These are phyloP conservation scores for Dromococcyx pavoninus DNA, from an alignment of 2,797 vertebrate genomes.

Conservation along the genomic window DNA sequence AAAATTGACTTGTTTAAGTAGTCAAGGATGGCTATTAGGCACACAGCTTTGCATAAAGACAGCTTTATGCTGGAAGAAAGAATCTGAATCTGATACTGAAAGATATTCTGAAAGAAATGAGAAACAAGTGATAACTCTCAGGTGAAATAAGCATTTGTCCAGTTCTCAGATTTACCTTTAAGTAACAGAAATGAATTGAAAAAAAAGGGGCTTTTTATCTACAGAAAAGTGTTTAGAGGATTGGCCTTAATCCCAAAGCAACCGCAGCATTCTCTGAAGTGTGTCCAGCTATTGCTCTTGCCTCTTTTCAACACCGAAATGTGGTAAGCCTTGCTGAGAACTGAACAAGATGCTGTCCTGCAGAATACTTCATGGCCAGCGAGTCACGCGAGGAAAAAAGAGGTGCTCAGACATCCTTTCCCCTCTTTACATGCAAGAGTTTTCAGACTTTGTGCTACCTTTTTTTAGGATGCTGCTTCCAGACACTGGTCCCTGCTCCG, in stretches of 20 bases:
- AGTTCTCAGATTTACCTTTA: background rate
- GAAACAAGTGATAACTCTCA: background rate
- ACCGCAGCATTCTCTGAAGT: background rate
- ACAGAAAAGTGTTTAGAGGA: background rate
- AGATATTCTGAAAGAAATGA: background rate
- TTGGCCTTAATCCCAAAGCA: background rate
- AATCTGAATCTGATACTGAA: background rate
- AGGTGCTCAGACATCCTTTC: background rate
- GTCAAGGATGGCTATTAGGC: background rate
- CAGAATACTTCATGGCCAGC: background rate
- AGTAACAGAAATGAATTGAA: background rate
- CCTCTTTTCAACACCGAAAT: background rate
- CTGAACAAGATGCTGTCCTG: background rate
- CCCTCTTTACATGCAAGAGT: background rate
- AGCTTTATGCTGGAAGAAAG: slow-evolving; percentile 2
- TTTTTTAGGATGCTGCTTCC: background rate
- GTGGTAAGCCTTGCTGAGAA: background rate
- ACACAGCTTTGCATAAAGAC: background rate
- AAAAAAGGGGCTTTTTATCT: background rate
- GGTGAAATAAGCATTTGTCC: background rate
- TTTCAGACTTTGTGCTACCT: background rate
- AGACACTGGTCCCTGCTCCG: background rate
- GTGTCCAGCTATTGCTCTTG: background rate
- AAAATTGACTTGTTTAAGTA: slow-evolving; percentile 35
- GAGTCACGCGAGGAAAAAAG: background rate